Evolutionary conservation across 2,888 invertebrate genomes (phyloP).

Genomic region (Sepioteuthis lessoniana): DNA sequence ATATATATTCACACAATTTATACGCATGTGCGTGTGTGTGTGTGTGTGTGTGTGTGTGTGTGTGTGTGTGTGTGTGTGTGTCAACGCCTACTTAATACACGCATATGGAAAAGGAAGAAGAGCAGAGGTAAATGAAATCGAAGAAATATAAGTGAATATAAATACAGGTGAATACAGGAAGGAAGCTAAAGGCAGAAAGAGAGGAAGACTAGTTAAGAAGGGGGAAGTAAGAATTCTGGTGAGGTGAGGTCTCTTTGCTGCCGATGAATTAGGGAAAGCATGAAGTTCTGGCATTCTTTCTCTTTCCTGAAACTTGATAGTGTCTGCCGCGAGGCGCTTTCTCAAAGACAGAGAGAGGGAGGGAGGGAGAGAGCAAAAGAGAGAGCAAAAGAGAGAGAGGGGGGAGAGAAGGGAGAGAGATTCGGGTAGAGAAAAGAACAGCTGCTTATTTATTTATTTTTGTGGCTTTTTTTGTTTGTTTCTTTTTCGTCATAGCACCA

Average conservation of each 20-base stretch:
- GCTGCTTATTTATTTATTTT: neutral
- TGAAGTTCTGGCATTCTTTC: neutral
- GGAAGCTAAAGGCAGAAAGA: neutral
- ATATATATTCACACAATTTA: too few relatives aligned
- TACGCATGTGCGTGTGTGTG: too few relatives aligned
- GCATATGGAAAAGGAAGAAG: neutral
- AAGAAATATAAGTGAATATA: neutral
- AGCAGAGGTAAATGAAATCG: neutral
- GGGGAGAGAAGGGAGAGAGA: neutral
- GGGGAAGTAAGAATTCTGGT: neutral
- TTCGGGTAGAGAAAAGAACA: neutral
- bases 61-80: neutral
- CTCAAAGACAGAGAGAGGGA: neutral
- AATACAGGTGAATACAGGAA: neutral
- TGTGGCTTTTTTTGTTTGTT: too few relatives aligned
- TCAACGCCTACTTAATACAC: neutral
- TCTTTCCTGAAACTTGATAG: neutral
- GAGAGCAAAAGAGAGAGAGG: neutral
- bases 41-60: too few relatives aligned
- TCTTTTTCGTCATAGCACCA: neutral
- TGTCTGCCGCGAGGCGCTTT: neutral
- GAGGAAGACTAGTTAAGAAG: neutral
- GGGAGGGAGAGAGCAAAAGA: neutral
- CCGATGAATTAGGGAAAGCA: slow-evolving; percentile 23
- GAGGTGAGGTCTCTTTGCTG: neutral